These are phyloP conservation scores for Margaritifera margaritifera DNA, from an alignment of 2,888 invertebrate genomes.

Conservation along the genomic window DNA sequence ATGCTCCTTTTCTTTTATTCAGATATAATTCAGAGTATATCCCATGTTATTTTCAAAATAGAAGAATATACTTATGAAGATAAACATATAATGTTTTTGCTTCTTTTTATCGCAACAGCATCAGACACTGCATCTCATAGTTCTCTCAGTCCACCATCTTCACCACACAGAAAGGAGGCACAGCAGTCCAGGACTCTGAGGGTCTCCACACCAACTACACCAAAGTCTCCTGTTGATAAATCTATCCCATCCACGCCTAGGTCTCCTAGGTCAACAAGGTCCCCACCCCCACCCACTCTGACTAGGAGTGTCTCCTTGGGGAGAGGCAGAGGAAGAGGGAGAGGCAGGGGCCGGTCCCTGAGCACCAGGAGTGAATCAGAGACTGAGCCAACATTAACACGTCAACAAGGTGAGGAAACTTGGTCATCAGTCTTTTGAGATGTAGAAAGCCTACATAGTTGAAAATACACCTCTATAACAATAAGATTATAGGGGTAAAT, in stretches of 20 bases:
- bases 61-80: too few species aligned
- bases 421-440: too few species aligned
- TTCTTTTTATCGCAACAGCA: neutral
- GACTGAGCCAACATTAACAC: slow-evolving; percentile 27
- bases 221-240: slow-evolving; percentile 5
- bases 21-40: too few species aligned
- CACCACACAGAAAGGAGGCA: slow-evolving; percentile 22
- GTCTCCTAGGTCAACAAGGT: slow-evolving; percentile 17
- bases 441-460: too few species aligned
- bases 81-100: too few species aligned
- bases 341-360: slow-evolving; percentile 39
- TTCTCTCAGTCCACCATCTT: slow-evolving; percentile 20
- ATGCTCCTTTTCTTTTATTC: too few species aligned
- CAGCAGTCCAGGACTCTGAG: neutral
- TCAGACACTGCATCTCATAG: slow-evolving; percentile 7
- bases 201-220: slow-evolving; percentile 4
- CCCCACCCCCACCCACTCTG: slow-evolving; percentile 17
- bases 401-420: too few species aligned
- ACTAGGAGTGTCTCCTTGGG: slow-evolving; percentile 26
- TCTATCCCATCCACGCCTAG: slow-evolving; percentile 16
- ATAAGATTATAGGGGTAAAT: too few species aligned
- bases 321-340: slow-evolving; percentile 49
- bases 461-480: too few species aligned
- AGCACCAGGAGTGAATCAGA: slow-evolving; percentile 50
- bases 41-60: too few species aligned